Evolutionary conservation across 2,113 vertebrate species (phyloP), one percentile per base, ranked within the genome.

Genomic region (Ancistrus triradiatus): DNA sequence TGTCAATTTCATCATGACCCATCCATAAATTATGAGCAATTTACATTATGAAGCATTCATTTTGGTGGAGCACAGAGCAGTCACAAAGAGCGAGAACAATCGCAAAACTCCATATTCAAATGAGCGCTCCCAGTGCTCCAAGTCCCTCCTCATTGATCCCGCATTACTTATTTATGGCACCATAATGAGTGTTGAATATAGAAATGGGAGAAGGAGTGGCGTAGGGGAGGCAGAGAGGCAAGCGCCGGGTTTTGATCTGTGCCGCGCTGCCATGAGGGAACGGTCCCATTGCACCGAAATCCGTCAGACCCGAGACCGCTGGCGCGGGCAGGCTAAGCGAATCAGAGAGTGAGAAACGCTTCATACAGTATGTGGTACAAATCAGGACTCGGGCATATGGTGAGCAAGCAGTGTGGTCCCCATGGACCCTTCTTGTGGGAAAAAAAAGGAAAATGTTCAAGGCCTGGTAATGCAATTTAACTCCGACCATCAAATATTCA

Each of bases 21-120:
- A 64, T 51, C 73, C 65, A 76, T 81, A 69, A 83, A 81, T 85
- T 76, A 81, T 81, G 68, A 73, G 76, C 64, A 62, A 60, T 73
- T 71, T 64, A 76, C 80, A 79, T 68, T 43, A 78, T 70, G 80
- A 74, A 66, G 52, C 75, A 19, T 79, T 84, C 71, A 86, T 77
- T 80, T 78, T 78, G 73, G 44, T 78, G 73, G 44, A 21, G 68
- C 63, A 74, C 64, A 52, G 21, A 65, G 33, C 22, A 71, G 53
- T 49, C 18, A 57, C 35, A 58, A 28, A 14, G 15, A 2, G 9
- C 69, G 62, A 15, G 42, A 43, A 47, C 15, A 40, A 73, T 73
- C 67, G 60, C 55, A 75, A 38, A 63, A 70, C 52, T 42, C 46
- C 42, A 18, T 61, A 75, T 74, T 74, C 78, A 63, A 77, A 78